Percentiles rank a stretch among this genome's conserved stretches.
These are phyloP conservation scores for Trisateles emortualis DNA, from an alignment of 2,888 invertebrate species.

Conservation along the genomic window DNA sequence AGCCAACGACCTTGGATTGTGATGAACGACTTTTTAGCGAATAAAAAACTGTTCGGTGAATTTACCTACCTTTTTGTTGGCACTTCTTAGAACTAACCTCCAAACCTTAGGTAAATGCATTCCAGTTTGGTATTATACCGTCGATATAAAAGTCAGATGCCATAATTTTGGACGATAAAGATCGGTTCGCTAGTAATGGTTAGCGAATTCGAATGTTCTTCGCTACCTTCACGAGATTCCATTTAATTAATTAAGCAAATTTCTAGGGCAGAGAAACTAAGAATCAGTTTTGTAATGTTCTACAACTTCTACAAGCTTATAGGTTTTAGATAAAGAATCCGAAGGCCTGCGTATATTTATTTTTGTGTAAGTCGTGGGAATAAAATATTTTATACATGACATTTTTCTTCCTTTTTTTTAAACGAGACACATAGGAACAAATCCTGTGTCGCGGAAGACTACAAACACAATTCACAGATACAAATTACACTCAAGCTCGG, in stretches of 20 bases:
- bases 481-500: too few species aligned
- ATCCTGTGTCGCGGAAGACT: too few species aligned
- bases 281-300: background rate
- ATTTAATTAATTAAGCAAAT: constrained; percentile 60
- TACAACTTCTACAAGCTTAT: too few species aligned
- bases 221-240: constrained; percentile 45
- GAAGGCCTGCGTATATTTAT: constrained; percentile 11
- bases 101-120: constrained; percentile 72
- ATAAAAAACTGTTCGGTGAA: constrained; percentile 83
- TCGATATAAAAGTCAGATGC: constrained; percentile 72
- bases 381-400: constrained; percentile 12
- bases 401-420: too few species aligned
- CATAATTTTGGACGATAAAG: constrained; percentile 79
- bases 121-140: constrained; percentile 68
- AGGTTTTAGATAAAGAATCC: constrained; percentile 30
- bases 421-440: too few species aligned
- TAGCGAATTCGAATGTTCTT: constrained; percentile 54
- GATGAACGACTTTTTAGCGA: constrained; percentile 82
- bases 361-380: constrained; percentile 19
- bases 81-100: constrained; percentile 73
- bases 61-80: constrained; percentile 83
- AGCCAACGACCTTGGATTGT: constrained; percentile 77
- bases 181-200: constrained; percentile 43
- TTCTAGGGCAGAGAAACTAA: constrained; percentile 54
- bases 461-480: too few species aligned